Conservation (phyloP, 2,888 invertebrate species). For the Tinea semifulvella region DNA sequence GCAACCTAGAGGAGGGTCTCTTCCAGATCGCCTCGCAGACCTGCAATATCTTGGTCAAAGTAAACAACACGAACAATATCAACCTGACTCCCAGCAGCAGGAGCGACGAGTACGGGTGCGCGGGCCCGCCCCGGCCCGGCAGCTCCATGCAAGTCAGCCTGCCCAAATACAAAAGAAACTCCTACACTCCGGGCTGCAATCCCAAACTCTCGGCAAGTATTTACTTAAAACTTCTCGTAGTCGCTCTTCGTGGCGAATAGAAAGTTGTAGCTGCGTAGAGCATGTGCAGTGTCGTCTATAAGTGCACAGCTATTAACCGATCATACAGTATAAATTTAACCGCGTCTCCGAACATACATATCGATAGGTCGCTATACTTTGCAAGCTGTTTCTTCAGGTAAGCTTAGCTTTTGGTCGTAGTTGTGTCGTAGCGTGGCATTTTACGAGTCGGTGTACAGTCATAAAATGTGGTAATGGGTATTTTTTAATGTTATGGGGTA, state of each 20-base stretch:
- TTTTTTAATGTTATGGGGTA: conserved; percentile 24
- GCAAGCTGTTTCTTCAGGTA: conserved; percentile 58
- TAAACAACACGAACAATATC: conserved; percentile 79
- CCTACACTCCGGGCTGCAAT: conserved; percentile 62
- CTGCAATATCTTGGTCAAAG: conserved; percentile 79
- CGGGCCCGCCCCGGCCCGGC: conserved; percentile 44
- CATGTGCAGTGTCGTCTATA: conserved; percentile 28
- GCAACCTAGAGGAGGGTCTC: conserved; percentile 77
- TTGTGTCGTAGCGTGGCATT: neutral
- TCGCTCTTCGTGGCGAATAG: neutral
- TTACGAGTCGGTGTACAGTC: neutral
- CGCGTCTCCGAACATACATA: conserved; percentile 15
- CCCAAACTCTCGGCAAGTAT: conserved; percentile 69
- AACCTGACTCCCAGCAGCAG: conserved; percentile 71
- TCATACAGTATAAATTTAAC: conserved; percentile 25
- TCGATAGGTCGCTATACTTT: conserved; percentile 17
- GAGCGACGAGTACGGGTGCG: conserved; percentile 69
- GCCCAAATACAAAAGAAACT: conserved; percentile 60
- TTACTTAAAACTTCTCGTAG: neutral
- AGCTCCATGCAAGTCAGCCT: conserved; percentile 64
- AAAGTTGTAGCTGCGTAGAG: conserved; percentile 18
- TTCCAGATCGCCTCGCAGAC: conserved; percentile 83
- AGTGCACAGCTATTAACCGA: conserved; percentile 32
- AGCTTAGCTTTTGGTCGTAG: conserved; percentile 18
- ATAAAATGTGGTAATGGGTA: conserved; percentile 17